Evolutionary conservation across 1,140 invertebrate genomes (phyloP).

Genomic region (Meloidogyne chitwoodi): DNA sequence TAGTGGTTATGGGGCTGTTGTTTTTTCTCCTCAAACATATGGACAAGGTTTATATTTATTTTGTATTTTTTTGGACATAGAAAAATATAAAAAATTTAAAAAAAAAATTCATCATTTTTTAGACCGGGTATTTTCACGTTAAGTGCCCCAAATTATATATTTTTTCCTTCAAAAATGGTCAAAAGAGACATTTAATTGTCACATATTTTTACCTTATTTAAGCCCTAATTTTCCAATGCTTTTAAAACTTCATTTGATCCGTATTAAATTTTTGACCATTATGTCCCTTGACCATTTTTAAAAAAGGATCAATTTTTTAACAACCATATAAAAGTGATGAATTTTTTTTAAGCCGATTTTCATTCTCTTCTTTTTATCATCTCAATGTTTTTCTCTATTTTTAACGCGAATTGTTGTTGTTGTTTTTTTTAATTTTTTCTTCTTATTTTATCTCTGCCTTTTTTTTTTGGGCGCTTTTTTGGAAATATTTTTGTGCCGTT

Average conservation of each 20-base stretch:
- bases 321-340: too few relatives aligned
- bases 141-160: too few relatives aligned
- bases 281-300: not conserved
- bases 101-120: too few relatives aligned
- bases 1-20: constrained; percentile 23
- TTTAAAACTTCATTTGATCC: too few relatives aligned
- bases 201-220: too few relatives aligned
- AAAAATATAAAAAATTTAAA: too few relatives aligned
- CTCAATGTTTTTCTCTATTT: not conserved
- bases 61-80: not conserved
- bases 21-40: constrained; percentile 52
- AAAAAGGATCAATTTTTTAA: too few relatives aligned
- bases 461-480: not conserved
- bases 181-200: too few relatives aligned
- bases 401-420: too few relatives aligned
- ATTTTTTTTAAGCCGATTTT: too few relatives aligned
- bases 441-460: constrained; percentile 12
- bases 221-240: not conserved
- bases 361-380: not conserved
- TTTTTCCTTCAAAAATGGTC: too few relatives aligned
- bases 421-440: constrained; percentile 10
- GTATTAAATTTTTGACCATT: not conserved
- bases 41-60: constrained; percentile 47
- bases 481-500: constrained; percentile 17
- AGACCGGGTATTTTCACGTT: too few relatives aligned